Percentiles rank a stretch among this genome's conserved stretches.
Conservation (phyloP, 2,113 vertebrate genomes). For the Ptilorrhoa leucosticta region DNA sequence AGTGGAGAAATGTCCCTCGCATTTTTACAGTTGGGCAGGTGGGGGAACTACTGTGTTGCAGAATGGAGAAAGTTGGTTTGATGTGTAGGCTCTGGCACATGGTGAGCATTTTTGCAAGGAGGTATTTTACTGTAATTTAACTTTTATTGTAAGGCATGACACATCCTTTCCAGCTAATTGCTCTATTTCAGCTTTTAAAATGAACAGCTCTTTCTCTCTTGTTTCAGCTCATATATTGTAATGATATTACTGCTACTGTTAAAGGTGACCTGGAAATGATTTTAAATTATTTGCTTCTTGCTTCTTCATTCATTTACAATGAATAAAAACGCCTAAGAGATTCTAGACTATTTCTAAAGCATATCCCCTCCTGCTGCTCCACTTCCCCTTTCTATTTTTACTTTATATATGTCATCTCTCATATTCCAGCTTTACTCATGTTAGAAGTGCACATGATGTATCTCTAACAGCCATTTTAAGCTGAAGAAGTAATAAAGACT, state of each 20-base stretch:
- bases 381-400: background rate
- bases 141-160: slow-evolving; percentile 32
- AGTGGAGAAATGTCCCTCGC: background rate
- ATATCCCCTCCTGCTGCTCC: too few species aligned
- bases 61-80: background rate
- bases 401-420: background rate
- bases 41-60: background rate
- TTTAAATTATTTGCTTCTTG: background rate
- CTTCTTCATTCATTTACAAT: background rate
- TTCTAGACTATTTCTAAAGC: background rate
- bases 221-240: slow-evolving; percentile 32
- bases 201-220: slow-evolving; percentile 17
- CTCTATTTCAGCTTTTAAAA: slow-evolving; percentile 46
- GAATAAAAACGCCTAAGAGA: background rate
- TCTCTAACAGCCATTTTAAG: background rate
- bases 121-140: slow-evolving; percentile 35
- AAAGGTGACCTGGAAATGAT: slow-evolving; percentile 34
- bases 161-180: slow-evolving; percentile 40
- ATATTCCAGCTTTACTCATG: background rate
- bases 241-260: slow-evolving; percentile 16
- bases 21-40: background rate
- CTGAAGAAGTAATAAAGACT: background rate
- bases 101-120: background rate
- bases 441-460: background rate
- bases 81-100: background rate